Base-by-base conservation (phyloP, 2,113 vertebrate genomes). In the Aptenodytes forsteri region DNA sequence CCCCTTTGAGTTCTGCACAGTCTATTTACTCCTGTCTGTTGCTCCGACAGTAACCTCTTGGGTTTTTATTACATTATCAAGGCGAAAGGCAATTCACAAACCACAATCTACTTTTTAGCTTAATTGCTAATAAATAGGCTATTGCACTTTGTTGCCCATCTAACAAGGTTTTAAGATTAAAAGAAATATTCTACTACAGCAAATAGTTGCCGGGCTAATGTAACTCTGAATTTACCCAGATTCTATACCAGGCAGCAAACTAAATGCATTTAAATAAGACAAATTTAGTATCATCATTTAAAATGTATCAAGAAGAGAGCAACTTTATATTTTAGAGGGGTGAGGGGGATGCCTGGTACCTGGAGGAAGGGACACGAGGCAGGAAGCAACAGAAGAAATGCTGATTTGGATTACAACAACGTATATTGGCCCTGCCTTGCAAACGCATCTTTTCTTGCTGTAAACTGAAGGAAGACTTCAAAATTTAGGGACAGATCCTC, bases 41-140 rank as follows among this genome's bases (percentile, higher is more conserved):
- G 58, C 83, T 87, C 72, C 9, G 1, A 44, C n/a, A 83, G 42
- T 4, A 85, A 58, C 34, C 0, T 0, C 75, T 42, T 7, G 20
- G 40, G 47, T 11, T 77, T 80, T 75, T 40, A 49, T 25, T 54
- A 15, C 23, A 4, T 66, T 88, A 34, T 34, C 71, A 50, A 54
- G n/a, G 10, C 46, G 58, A 87, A 92, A 76, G 30, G 46, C 7
- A 2, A 89, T 46, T 83, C 73, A 26, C 47, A 80, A 95, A 58
- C 62, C 73, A 91, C 73, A 70, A 30, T 32, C 75, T 73, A 17
- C 22, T 82, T 83, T 49, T 77, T 13, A 82, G 70, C 56, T 30
- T 61, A 89, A 86, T 32, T 80, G 56, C 61, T 91, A 72, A 91
- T 91, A 94, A 91, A 95, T 26, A 94, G 81, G 21, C 58, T 70